A percentile compares a stretch with the other conserved stretches of the same genome.
These are phyloP conservation scores for Cryptomyrus ogoouensis DNA, from an alignment of 2,113 vertebrate species.

Conservation along the genomic window DNA sequence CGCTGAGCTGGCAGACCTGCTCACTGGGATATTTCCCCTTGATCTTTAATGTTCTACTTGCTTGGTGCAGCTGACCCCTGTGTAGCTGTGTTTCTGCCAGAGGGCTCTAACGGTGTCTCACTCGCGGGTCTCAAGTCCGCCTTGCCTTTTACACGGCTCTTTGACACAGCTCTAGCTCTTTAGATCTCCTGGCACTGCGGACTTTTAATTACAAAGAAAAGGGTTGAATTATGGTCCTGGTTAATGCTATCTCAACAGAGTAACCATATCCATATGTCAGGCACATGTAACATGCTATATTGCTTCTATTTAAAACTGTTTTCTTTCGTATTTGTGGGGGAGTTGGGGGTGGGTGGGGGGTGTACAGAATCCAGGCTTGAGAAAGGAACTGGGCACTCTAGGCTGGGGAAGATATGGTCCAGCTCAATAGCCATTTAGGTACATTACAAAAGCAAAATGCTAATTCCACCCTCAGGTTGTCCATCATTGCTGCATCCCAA, in stretches of 20 bases:
- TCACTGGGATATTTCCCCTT: not conserved
- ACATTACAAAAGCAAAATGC: not conserved
- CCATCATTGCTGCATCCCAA: not conserved
- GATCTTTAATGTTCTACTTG: not conserved
- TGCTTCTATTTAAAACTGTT: conserved; percentile 7
- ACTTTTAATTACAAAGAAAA: conserved; percentile 1
- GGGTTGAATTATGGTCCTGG: not conserved
- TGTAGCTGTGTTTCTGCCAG: not conserved
- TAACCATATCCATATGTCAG: not conserved
- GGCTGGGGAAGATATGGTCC: not conserved
- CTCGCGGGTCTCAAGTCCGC: not conserved
- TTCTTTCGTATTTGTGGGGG: not conserved
- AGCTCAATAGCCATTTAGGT: not conserved
- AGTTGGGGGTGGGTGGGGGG: not conserved
- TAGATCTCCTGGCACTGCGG: not conserved
- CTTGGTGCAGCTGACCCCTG: not conserved
- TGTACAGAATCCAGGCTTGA: not conserved
- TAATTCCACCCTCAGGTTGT: not conserved
- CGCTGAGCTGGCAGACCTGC: not conserved
- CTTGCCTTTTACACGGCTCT: not conserved
- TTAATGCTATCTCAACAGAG: not conserved
- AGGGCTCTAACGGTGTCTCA: not conserved
- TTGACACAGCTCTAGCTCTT: not conserved
- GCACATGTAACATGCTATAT: not conserved
- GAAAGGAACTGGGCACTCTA: not conserved